Base-by-base conservation (phyloP, 2,888 invertebrate genomes). In the Lottia gigantea region DNA sequence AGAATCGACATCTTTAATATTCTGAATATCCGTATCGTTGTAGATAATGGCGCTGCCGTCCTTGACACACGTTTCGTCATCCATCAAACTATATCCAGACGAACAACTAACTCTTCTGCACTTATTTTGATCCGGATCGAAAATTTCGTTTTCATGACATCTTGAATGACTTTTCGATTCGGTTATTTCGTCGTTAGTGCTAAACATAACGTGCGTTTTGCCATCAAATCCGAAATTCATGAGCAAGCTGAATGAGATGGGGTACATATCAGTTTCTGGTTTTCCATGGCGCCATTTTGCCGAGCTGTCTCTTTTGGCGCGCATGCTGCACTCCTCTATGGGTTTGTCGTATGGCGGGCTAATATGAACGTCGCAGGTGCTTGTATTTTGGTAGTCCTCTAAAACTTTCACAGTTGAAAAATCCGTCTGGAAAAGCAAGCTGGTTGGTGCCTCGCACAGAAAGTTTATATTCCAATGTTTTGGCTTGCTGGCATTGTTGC, bases 191-290 rank as follows among this genome's bases (percentile, higher is more conserved):
- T 72, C 73, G 14, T 65, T 55, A 3, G 80, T 79, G 31, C 75
- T 82, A 65, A 84, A 83, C 67, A 86, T 65, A 16, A 83, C 78
- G 71, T 86, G 85, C 0, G 83, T 80, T 62, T 84, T 80, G 0
- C 86, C 86, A 64, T 83, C 80, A 46, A 85, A 83, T 7, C 84
- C 86, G 71, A 86, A 86, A 71, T 86, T 86, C 78, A 85, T 82
- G 0, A 86, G 70, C 14, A 84, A 78, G 8, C 80, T 79, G 70
- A 83, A 84, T 8, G 83, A 83, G 0, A 84, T 68, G 0, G 84
- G 82, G 49, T 73, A 75, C 16, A 45, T 64, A 7, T 69, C 62
- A 8, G 62, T 26, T 19, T 45, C 40, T 26, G 62, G 31, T 1
- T 40, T 7, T 6, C 14, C 3, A 0, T 15, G 15, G 4, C 23